Percentiles rank a stretch among this genome's conserved stretches.
Evolutionary conservation across 2,113 vertebrate genomes (phyloP).

Genomic region (Xenopus laevis): DNA sequence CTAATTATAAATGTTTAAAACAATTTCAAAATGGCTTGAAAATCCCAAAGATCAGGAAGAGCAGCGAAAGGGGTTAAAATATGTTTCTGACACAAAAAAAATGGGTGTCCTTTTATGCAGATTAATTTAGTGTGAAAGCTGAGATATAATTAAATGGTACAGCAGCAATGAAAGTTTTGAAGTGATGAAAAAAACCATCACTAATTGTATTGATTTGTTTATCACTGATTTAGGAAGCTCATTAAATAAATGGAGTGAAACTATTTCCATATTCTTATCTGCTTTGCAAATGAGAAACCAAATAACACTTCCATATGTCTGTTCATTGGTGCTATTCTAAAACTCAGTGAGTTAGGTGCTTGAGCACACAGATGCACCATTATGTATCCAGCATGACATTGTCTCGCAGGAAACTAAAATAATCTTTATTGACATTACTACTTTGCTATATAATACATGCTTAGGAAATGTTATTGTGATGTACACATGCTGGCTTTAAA

Average conservation of each 20-base stretch:
- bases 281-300: constrained; percentile 70
- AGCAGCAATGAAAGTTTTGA: constrained; percentile 65
- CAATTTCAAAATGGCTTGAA: too few relatives aligned
- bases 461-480: too few relatives aligned
- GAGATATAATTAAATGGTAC: constrained; percentile 65
- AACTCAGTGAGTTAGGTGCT: constrained; percentile 34
- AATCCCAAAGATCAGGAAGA: too few relatives aligned
- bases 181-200: constrained; percentile 72
- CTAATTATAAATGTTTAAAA: too few relatives aligned
- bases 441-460: neutral
- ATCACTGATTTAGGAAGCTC: constrained; percentile 69
- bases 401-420: neutral
- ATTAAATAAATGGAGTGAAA: constrained; percentile 78
- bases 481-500: too few relatives aligned
- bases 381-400: neutral
- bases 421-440: neutral
- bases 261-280: constrained; percentile 77
- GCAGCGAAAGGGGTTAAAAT: too few relatives aligned
- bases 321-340: constrained; percentile 55
- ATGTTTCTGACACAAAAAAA: neutral
- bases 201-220: constrained; percentile 82
- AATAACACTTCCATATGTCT: constrained; percentile 67
- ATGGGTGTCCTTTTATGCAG: too few relatives aligned
- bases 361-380: neutral
- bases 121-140: neutral